phyloP scores from a whole-genome alignment of 2,797 vertebrate genomes.

The Anabas testudineus region DNA sequence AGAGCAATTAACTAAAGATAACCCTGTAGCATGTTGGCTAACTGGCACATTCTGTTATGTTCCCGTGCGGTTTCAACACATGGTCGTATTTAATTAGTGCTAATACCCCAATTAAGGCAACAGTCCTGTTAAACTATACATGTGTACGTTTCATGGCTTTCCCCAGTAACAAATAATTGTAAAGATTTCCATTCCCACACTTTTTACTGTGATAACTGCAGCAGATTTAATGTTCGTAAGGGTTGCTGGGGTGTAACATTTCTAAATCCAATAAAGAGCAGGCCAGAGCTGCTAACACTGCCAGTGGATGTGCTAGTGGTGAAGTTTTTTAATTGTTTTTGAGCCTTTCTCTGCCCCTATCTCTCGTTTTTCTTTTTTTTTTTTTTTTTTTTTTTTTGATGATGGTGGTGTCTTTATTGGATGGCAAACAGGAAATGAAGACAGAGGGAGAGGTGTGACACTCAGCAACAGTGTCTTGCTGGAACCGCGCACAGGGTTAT shows the following conservation, averaged over 20 bases:
- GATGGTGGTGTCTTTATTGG: neutral
- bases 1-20: slow-evolving; percentile 68
- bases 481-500: too few relatives aligned
- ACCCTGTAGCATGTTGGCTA: slow-evolving; percentile 36
- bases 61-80: neutral
- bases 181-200: neutral
- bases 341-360: neutral
- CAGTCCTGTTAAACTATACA: neutral
- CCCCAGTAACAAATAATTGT: neutral
- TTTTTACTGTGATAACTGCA: neutral
- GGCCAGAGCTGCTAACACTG: neutral
- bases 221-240: neutral
- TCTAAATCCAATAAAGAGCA: neutral
- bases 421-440: neutral
- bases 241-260: neutral
- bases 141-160: neutral
- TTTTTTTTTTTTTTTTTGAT: too few relatives aligned
- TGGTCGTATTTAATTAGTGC: neutral
- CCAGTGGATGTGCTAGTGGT: neutral
- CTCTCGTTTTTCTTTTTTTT: too few relatives aligned
- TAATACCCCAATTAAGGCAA: neutral
- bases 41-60: slow-evolving; percentile 11
- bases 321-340: neutral
- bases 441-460: neutral
- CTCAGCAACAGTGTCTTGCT: too few relatives aligned